These are phyloP conservation scores for Gymnoscopelus braueri DNA, from an alignment of 2,797 vertebrate genomes.

Conservation along the genomic window DNA sequence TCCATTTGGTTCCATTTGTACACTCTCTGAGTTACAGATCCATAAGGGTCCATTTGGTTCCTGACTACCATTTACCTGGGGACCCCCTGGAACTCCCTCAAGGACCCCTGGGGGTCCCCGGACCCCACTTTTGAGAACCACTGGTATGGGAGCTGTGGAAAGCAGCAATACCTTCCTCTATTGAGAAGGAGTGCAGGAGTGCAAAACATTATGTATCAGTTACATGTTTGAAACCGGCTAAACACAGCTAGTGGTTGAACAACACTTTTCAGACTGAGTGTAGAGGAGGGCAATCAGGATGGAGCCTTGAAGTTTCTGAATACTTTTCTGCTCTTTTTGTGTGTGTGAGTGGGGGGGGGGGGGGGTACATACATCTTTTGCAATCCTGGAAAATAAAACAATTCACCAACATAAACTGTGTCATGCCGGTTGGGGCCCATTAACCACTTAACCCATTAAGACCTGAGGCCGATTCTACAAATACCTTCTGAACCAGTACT, in stretches of 20 bases:
- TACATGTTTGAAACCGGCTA: conserved; percentile 61
- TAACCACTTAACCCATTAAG: too few relatives aligned
- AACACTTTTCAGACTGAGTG: conserved; percentile 63
- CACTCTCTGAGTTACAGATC: too few relatives aligned
- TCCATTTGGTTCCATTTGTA: too few relatives aligned
- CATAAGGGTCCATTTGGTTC: too few relatives aligned
- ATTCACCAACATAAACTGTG: neutral
- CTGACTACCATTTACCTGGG: too few relatives aligned
- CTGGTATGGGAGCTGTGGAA: conserved; percentile 31
- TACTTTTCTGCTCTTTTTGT: conserved; percentile 2
- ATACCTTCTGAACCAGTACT: too few relatives aligned
- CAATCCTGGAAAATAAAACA: conserved; percentile 45
- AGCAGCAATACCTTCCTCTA: conserved; percentile 65
- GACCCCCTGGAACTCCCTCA: too few relatives aligned
- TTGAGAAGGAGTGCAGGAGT: conserved; percentile 64
- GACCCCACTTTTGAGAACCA: too few relatives aligned
- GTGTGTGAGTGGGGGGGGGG: neutral
- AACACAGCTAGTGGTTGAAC: conserved; percentile 69
- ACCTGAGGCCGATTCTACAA: too few relatives aligned
- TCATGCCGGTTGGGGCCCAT: conserved; percentile 35
- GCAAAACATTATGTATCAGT: conserved; percentile 66
- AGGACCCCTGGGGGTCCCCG: too few relatives aligned
- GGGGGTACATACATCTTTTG: conserved; percentile 38
- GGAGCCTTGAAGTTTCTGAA: neutral
- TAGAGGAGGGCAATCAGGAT: conserved; percentile 14